Evolutionary conservation across 2,888 invertebrate genomes (phyloP).

Genomic region (Zaprionus lineosus): DNA sequence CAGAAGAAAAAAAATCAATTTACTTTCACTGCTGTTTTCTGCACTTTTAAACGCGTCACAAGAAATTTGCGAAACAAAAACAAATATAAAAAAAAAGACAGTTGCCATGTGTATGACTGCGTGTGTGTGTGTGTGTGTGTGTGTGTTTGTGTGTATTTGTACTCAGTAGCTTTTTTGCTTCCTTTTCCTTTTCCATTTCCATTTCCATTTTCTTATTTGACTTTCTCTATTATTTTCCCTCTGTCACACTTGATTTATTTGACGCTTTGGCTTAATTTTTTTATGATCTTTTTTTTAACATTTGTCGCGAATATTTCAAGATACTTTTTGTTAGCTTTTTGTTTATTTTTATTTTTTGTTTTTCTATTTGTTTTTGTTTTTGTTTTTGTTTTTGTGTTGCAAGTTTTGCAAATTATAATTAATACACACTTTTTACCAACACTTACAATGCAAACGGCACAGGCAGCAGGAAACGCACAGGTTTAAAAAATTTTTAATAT

Average conservation of each 20-base stretch:
- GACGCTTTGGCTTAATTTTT: conserved; percentile 56
- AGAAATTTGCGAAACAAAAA: conserved; percentile 47
- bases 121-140: not conserved
- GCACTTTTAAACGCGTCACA: conserved; percentile 73
- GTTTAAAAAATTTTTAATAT: too few species aligned
- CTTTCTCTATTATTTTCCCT: conserved; percentile 28
- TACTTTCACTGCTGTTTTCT: conserved; percentile 68
- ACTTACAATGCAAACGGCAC: too few species aligned
- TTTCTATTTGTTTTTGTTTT: not conserved
- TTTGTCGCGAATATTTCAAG: conserved; percentile 27
- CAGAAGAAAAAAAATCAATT: conserved; percentile 74
- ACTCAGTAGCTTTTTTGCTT: not conserved
- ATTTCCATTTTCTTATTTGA: too few species aligned
- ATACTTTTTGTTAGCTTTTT: conserved; percentile 14
- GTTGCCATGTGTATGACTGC: conserved; percentile 8
- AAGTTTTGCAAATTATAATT: too few species aligned
- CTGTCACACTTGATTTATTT: conserved; percentile 69
- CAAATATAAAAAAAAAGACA: conserved; percentile 21
- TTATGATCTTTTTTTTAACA: conserved; percentile 28
- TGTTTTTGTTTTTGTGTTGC: conserved; percentile 1
- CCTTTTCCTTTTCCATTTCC: too few species aligned
- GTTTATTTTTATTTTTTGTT: not conserved
- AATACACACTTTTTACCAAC: too few species aligned
- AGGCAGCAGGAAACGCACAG: too few species aligned
- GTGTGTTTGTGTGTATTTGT: conserved; percentile 3